Base-by-base conservation (phyloP, 2,113 vertebrate genomes). In the Mirounga angustirostris region DNA sequence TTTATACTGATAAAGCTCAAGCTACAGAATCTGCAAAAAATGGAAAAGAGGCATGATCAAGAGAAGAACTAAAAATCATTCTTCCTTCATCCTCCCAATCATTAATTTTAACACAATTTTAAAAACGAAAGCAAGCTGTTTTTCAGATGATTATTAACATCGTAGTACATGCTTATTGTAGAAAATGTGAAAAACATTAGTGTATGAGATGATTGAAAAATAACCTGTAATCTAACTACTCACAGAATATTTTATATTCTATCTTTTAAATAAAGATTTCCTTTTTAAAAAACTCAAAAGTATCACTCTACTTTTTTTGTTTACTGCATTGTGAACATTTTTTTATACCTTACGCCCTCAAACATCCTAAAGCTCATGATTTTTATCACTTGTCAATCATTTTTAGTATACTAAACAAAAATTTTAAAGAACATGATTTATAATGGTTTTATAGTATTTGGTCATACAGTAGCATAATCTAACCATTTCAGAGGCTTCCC, bases 21-120 rank as follows among this genome's bases (percentile, higher is more conserved):
- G 56, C n/a, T 93, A 40, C 93, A 97, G 43, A 52, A 97, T 56
- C 4, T 81, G 18, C 74, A 67, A 89, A 89, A 95, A 93, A 83
- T 16, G 16, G 18, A 61, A 33, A 78, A 67, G 46, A 94, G 58
- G 36, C 40, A 93, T 61, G 26, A 87, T 80, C 52, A 80, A 85
- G 30, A 65, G 33, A 59, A 94, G 59, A 78, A 81, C 58, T 78
- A 76, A 81, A 93, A 91, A 43, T 73, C 59, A 59, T 81, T 11
- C 8, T 84, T 36, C 76, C 40, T 14, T 73, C 61, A 56, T 63
- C 6, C 16, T n/a, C 19, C 19, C 8, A 74, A 63, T 59, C 24
- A 63, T 40, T 95, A 90, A 82, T 89, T 91, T 93, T 93, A 43
- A 52, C 52, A 79, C 24, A 96, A 88, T 79, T 54, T 91, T 19